Base-by-base conservation (phyloP, 2,888 invertebrate genomes). In the Ormyrus pomaceus region DNA sequence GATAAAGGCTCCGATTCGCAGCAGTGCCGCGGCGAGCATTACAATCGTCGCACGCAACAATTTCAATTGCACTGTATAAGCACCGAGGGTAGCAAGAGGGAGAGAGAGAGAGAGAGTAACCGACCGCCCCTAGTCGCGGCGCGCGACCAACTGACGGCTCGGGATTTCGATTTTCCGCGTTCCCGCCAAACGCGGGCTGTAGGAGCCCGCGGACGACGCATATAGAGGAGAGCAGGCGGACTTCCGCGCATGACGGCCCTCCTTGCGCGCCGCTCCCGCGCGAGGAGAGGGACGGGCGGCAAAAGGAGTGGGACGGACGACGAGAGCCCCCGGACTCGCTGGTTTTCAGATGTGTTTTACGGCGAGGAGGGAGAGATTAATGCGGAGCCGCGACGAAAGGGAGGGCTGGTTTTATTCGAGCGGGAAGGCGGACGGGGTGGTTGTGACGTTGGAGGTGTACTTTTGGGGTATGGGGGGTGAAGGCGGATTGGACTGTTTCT, bases 71-170 rank as follows among this genome's bases (percentile, higher is more conserved):
- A 34, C 34, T 34, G 34, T 2, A 34, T 0, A 2, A 34, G 34
- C 34, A 3, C 3, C 34, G 34, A 8, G 4, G 45, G 6, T 10
- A 56, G 8, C 10, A 13, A 48, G 9, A 65, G 9, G 5, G 48
- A 46, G 34, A n/a, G 46, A 45, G 6, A 34, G 10, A 51, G n/a
- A 13, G 55, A n/a, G 50, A 65, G 56, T 10, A 9, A 11, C n/a
- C 13, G 59, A 72, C 81, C 82, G 82, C 81, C 79, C 83, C 79
- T 80, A 72, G 80, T 74, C 81, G 83, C 82, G 79, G 79, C 83
- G 79, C 84, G 84, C 83, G 83, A 82, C 82, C 70, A 83, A 84
- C 84, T 83, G 84, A 34, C 69, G 51, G 58, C 51, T 61, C 73
- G 70, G 78, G 65, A 70, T 69, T 77, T 77, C 80, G 69, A 80